These are phyloP conservation scores for Ispidina lecontei DNA, from an alignment of 2,797 vertebrate genomes.

Conservation along the genomic window DNA sequence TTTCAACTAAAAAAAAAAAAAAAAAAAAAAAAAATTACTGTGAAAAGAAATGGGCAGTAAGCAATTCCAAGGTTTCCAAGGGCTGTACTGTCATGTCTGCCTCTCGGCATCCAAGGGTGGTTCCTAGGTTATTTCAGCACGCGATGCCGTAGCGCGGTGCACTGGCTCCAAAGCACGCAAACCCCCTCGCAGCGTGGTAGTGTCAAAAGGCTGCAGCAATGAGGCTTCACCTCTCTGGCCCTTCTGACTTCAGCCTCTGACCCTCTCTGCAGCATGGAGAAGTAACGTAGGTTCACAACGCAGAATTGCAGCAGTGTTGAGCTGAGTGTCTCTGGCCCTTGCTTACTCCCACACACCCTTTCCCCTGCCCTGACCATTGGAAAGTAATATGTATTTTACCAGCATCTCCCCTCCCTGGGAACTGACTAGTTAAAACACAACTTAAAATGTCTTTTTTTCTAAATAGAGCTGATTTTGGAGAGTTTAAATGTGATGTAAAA, in stretches of 20 bases:
- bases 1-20: neutral
- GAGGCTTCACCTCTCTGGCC: neutral
- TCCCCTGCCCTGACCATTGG: accelerated
- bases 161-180: neutral
- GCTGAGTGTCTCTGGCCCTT: neutral
- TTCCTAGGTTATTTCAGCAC: neutral
- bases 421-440: slow-evolving; percentile 31
- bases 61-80: neutral
- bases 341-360: neutral
- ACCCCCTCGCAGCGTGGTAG: accelerated
- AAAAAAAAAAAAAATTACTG: neutral
- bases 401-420: neutral
- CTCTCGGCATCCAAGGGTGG: neutral
- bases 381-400: neutral
- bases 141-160: neutral
- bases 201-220: neutral
- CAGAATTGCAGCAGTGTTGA: neutral
- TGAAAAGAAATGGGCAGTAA: neutral
- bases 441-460: neutral
- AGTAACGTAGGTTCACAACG: neutral
- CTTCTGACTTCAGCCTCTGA: neutral
- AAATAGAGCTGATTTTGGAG: slow-evolving; percentile 39
- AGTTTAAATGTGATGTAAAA: slow-evolving; percentile 58
- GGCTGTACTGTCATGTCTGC: neutral
- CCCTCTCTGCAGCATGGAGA: neutral